Base-by-base conservation (phyloP, 2,113 vertebrate species). In the Turnix velox region DNA sequence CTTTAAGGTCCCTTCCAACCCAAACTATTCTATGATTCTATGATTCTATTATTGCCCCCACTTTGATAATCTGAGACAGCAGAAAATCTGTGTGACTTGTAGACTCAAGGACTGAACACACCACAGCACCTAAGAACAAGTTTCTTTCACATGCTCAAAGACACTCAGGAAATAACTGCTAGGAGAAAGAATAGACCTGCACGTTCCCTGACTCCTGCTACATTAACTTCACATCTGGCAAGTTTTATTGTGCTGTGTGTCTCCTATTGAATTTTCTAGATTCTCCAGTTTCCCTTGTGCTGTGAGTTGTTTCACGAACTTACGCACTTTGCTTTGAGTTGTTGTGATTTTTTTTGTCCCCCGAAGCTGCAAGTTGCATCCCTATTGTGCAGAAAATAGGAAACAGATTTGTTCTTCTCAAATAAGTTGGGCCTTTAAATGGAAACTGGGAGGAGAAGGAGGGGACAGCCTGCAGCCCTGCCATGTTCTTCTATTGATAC, bases 321-420 rank as follows among this genome's bases (percentile, higher is more conserved):
- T 85, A 24, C 5, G 69, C 72, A 77, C 82, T 94, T 78, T 39
- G 39, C 58, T 88, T 87, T 84, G 71, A 78, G 58, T 91, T 68
- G 28, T 54, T 76, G 55, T 18, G 1, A n/a, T n/a, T 12, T 66
- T 52, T 69, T 80, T 94, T 33, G 30, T 73, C 52, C 74, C 92
- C 84, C 33, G 67, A 61, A 95, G 93, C 86, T 65, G 83, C 35
- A 87, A 89, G 45, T 82, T 93, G 28, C 54, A 73, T 87, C 85
- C 66, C 80, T 79, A 95, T 92, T 94, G 94, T 92, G 88, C 55
- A 77, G 81, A 87, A 96, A 96, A 96, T 94, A 93, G 49, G 66
- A 94, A 96, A 89, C 94, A 90, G 69, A 88, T 77, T 93, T 87
- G 45, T 55, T 76, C 69, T 59, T 67, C 83, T 88, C 46, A 39